phyloP scores from a whole-genome alignment of 2,113 vertebrate species.

The Corythornis cristatus region DNA sequence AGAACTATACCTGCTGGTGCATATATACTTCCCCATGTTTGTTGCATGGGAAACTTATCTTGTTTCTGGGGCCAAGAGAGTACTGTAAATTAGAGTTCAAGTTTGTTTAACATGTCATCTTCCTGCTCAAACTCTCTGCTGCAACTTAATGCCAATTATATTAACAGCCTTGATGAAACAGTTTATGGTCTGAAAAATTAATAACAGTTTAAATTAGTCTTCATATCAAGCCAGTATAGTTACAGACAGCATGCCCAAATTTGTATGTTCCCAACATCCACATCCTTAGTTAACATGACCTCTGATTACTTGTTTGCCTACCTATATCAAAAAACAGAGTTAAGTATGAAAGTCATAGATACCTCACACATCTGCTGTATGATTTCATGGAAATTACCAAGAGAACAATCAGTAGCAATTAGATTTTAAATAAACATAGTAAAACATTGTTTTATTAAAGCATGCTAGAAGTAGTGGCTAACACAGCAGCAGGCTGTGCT shows the following conservation, averaged over 20 bases:
- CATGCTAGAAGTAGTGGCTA: too few relatives aligned
- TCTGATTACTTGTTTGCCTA: background rate
- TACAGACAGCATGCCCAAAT: background rate
- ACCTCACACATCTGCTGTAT: background rate
- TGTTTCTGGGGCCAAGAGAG: background rate
- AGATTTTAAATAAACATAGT: background rate
- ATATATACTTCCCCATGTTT: background rate
- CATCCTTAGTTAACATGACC: background rate
- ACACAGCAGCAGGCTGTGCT: too few relatives aligned
- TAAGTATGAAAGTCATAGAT: background rate
- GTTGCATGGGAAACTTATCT: background rate
- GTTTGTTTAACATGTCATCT: background rate
- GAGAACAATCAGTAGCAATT: background rate
- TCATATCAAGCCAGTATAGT: background rate
- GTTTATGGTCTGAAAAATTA: background rate
- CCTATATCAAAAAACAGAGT: background rate
- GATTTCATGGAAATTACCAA: background rate
- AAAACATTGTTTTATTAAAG: background rate
- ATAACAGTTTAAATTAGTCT: background rate
- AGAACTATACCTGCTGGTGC: background rate
- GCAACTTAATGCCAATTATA: background rate
- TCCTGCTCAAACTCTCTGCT: background rate
- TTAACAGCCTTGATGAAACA: background rate
- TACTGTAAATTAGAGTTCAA: background rate
- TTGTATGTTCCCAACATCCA: background rate